Conservation (phyloP, 2,797 vertebrate species). For the Sardinella longiceps region DNA sequence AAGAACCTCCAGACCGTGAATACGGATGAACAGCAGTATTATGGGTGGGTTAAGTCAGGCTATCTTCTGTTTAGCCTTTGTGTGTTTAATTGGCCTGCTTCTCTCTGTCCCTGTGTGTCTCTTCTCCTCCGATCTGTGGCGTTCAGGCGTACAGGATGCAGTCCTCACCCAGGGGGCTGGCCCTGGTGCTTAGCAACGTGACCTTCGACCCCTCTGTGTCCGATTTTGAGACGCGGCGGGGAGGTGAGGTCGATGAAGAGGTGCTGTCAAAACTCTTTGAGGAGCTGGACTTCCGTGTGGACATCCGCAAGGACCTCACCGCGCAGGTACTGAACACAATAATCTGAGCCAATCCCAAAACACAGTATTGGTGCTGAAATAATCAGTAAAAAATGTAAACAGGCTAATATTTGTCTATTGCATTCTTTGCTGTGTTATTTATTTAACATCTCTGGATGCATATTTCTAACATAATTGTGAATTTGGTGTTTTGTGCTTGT, state of each 20-base stretch:
- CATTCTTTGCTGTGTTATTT: not conserved
- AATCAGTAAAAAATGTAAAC: not conserved
- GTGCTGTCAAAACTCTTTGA: conserved; percentile 85
- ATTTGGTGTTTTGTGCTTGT: too few relatives aligned
- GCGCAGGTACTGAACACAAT: conserved; percentile 80
- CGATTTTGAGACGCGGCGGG: conserved; percentile 86
- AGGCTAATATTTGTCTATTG: too few relatives aligned
- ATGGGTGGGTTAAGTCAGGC: too few relatives aligned
- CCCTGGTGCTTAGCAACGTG: conserved; percentile 91
- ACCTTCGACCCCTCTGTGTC: conserved; percentile 77
- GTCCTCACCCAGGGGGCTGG: conserved; percentile 86
- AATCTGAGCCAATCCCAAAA: not conserved
- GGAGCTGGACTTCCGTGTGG: conserved; percentile 85
- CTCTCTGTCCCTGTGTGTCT: not conserved
- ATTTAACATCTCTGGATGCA: not conserved
- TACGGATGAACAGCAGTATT: too few relatives aligned
- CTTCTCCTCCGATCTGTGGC: not conserved
- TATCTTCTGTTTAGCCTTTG: too few relatives aligned
- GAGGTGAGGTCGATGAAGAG: conserved; percentile 89
- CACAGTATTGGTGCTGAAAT: not conserved
- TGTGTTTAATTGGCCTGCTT: not conserved
- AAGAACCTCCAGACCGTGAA: too few relatives aligned
- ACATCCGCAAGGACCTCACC: conserved; percentile 78
- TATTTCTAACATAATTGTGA: not conserved
- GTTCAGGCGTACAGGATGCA: conserved; percentile 86